Base-by-base conservation (phyloP, 2,888 invertebrate genomes). In the Metopia argyrocephala region DNA sequence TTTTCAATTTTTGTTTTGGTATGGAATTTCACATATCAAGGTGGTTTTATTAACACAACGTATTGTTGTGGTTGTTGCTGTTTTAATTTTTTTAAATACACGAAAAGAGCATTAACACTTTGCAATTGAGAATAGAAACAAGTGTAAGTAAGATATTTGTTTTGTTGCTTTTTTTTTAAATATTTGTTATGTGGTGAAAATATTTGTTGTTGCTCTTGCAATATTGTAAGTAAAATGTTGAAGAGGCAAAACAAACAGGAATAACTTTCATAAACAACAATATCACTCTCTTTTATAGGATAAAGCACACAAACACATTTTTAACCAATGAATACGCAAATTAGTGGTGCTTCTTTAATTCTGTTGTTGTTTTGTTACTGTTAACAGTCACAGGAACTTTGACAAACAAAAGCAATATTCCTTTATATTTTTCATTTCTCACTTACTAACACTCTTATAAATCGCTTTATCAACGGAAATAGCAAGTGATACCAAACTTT, bases 11-110 rank as follows among this genome's bases (percentile, higher is more conserved):
- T 21, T 28, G 59, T 66, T 75, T 50, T 9, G 5, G n/a, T 27
- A 31, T 59, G 57, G 27, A 50, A 76, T 79, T 70, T 76, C 61
- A 76, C 70, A 79, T 73, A 71, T 70, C 50, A 48, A 27, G n/a
- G n/a, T 69, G 18, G 25, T 23, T 66, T 61, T 75, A n/a, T n/a
- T n/a, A n/a, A n/a, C n/a, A n/a, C n/a, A n/a, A n/a, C n/a, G n/a
- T n/a, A n/a, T n/a, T n/a, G n/a, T n/a, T n/a, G n/a, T n/a, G n/a
- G n/a, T n/a, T n/a, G n/a, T 52, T 57, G 46, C 27, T 38, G 23
- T 61, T 12, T 20, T 27, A 25, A 48, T 75, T 50, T 66, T 70
- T 45, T 46, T 45, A 59, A 61, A 21, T 31, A 54, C 1, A 46
- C 9, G 45, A 27, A 7, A 15, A 27, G 15, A 46, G 20, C 12